phyloP scores from a whole-genome alignment of 2,113 vertebrate species.

The Choloepus hoffmanni region DNA sequence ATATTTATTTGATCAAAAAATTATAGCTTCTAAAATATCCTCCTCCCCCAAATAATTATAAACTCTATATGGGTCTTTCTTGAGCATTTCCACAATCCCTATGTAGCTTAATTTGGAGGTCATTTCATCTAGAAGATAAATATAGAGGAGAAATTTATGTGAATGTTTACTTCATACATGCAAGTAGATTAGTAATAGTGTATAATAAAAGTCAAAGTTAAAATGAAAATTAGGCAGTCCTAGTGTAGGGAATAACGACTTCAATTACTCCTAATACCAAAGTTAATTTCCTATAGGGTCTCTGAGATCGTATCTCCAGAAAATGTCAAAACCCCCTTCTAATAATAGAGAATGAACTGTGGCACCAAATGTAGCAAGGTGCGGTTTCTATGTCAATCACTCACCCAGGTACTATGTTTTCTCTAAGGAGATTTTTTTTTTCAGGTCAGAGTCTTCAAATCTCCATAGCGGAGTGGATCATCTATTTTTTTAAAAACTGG shows the following conservation, averaged over 20 bases:
- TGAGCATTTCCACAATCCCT: background rate
- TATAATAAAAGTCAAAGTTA: slow-evolving; percentile 27
- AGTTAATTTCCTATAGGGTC: slow-evolving; percentile 66
- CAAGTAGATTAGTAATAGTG: slow-evolving; percentile 41
- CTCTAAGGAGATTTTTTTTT: background rate
- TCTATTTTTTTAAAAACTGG: slow-evolving; percentile 35
- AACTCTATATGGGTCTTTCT: background rate
- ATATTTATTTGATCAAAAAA: slow-evolving; percentile 54
- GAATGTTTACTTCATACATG: slow-evolving; percentile 41
- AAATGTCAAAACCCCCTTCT: slow-evolving; percentile 66
- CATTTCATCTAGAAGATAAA: slow-evolving; percentile 53
- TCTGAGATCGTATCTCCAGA: slow-evolving; percentile 42
- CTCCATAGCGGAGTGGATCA: background rate
- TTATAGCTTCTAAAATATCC: slow-evolving; percentile 21
- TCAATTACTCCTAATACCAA: slow-evolving; percentile 67
- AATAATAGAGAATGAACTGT: slow-evolving; percentile 27
- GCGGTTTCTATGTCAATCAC: slow-evolving; percentile 33
- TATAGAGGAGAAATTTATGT: slow-evolving; percentile 6
- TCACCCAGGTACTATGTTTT: background rate
- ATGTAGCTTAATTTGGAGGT: slow-evolving; percentile 30
- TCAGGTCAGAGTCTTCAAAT: slow-evolving; percentile 42
- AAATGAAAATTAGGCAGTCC: slow-evolving; percentile 62
- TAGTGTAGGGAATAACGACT: background rate
- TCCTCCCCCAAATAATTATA: slow-evolving; percentile 32
- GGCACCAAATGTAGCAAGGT: background rate